phyloP scores from a whole-genome alignment of 2,888 invertebrate species.

The Dioctria rufipes region DNA sequence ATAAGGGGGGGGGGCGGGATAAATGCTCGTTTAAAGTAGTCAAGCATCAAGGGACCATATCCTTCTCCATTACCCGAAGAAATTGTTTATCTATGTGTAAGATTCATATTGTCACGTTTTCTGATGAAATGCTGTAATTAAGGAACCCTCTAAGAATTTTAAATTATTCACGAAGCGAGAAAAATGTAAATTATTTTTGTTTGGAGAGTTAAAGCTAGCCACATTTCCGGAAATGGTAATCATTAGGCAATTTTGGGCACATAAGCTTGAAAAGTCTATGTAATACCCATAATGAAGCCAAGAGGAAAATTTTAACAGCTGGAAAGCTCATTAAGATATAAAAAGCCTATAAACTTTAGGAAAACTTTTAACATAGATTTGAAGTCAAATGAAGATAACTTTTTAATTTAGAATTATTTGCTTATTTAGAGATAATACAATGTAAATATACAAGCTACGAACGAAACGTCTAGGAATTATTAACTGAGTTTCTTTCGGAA shows the following conservation, averaged over 20 bases:
- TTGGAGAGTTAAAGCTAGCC: slow-evolving; percentile 12
- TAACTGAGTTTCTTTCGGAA: no score
- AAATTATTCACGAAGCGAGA: slow-evolving; percentile 29
- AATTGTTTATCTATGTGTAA: no score
- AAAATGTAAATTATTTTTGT: slow-evolving; percentile 26
- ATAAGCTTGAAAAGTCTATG: slow-evolving; percentile 15
- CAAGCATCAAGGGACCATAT: no score
- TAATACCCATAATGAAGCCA: slow-evolving; percentile 9
- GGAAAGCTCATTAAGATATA: slow-evolving; percentile 11
- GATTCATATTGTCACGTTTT: slow-evolving; percentile 32
- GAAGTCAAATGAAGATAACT: neutral
- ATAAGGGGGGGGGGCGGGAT: no score
- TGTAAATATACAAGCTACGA: no score
- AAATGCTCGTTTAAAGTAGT: no score
- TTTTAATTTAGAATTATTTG: neutral
- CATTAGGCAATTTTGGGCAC: slow-evolving; percentile 25
- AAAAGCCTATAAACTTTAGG: slow-evolving; percentile 15
- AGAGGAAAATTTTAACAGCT: slow-evolving; percentile 3
- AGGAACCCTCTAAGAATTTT: slow-evolving; percentile 1
- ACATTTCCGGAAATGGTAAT: slow-evolving; percentile 19
- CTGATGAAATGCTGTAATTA: slow-evolving; percentile 14
- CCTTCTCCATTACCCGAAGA: no score
- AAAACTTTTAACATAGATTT: neutral
- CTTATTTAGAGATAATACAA: no score
- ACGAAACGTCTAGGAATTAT: no score